phyloP scores from a whole-genome alignment of 92 coral and sea anemone genomes.

The Montipora capitata region DNA sequence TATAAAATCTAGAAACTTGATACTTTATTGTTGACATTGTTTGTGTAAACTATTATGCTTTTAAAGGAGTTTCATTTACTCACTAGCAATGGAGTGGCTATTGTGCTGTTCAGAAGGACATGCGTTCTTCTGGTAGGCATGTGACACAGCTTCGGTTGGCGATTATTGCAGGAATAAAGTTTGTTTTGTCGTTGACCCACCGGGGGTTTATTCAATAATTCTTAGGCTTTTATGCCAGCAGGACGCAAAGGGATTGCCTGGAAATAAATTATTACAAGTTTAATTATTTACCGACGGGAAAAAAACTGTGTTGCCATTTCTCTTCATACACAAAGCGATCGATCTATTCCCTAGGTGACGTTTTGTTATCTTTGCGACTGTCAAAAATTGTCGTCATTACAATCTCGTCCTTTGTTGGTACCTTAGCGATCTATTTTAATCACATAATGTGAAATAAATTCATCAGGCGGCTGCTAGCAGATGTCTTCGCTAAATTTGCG shows the following conservation, averaged over 20 bases:
- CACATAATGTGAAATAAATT: conserved; percentile 47
- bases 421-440: conserved; percentile 15
- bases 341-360: conserved; percentile 4
- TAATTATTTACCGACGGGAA: conserved; percentile 41
- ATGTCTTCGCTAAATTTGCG: neutral
- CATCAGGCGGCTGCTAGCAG: conserved; percentile 35
- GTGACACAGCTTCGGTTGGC: conserved; percentile 18
- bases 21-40: conserved; percentile 17
- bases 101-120: no score
- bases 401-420: conserved; percentile 2
- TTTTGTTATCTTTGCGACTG: neutral
- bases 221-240: conserved; percentile 41
- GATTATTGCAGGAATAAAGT: neutral
- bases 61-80: neutral
- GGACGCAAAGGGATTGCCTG: conserved; percentile 20
- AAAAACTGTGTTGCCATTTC: conserved; percentile 27
- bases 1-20: conserved; percentile 25
- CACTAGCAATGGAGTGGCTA: neutral
- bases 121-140: neutral
- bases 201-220: conserved; percentile 43
- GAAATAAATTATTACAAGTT: conserved; percentile 19
- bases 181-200: conserved; percentile 30
- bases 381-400: conserved; percentile 15
- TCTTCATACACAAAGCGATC: conserved; percentile 24
- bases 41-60: conserved; percentile 25